Evolutionary conservation across 2,113 vertebrate species (phyloP), one percentile per base, ranked within the genome.

Genomic region (Campylorhamphus procurvoides): DNA sequence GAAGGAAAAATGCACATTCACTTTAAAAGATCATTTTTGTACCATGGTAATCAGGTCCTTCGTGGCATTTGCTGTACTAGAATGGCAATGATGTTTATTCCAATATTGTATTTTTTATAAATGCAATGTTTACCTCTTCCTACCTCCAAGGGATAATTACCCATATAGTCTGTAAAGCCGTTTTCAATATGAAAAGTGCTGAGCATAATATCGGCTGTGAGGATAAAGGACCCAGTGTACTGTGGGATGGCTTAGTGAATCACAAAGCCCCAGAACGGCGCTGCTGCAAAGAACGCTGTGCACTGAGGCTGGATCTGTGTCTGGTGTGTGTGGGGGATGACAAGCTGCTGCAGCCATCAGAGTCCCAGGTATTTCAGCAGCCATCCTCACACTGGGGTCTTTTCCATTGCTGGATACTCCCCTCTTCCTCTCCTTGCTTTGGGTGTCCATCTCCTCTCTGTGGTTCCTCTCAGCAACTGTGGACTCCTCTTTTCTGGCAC

Each of bases 71-170:
- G 73, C 50, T 39, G 40, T 24, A 29, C 37, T 49, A 60, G 46
- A 84, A 47, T 46, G 49, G n/a, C 18, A 76, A 47, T n/a, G 52
- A 37, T 91, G 33, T 91, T 96, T 85, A 90, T 82, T 95, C 46
- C 71, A 80, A 58, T 35, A 55, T 14, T 90, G 6, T 71, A n/a
- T 80, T 91, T 83, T 85, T 53, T 73, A 79, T 69, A 93, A 91
- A 92, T 56, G 44, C 68, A 76, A 35, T 62, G 71, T 76, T 94
- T 86, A 39, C 74, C 60, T 93, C 59, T 81, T 93, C 60, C 74
- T 76, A 18, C 59, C 62, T 93, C 87, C 11, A 23, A 83, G 49
- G 31, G 58, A 87, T 79, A 39, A 91, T 80, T 84, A 76, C 16
- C 15, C 73, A 62, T 42, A 63, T 18, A 82, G 63, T 72, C 64